Base-by-base conservation (phyloP, 1,140 invertebrate genomes). In the Teleopsis dalmanni region DNA sequence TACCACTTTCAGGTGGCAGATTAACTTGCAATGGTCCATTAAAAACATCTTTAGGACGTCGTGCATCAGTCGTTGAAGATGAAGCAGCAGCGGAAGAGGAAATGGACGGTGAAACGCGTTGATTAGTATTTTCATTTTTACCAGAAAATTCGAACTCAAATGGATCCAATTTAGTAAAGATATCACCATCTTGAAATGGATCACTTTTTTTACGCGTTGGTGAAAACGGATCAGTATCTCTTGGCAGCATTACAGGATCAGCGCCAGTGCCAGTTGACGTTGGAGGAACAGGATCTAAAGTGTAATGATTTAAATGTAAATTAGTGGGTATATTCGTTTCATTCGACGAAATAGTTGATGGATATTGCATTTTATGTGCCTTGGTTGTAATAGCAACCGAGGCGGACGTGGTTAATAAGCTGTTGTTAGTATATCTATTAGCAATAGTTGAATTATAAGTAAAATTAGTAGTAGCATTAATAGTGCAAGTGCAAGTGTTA, bases 151-250 rank as follows among this genome's bases (percentile, higher is more conserved):
- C 75, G 31, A 74, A 78, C 47, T 80, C 76, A 55, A 85, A 85
- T 9, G 82, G 81, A 62, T 84, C 82, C 44, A 72, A 62, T 58
- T 60, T 69, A 55, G 60, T 50, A 55, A 78, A 77, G 49, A 74
- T 84, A 58, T 69, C 65, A 22, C 47, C 83, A n/a, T 76, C 78
- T 62, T 85, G 80, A 65, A 85, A 85, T 13, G 82, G 82, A 54
- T 85, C 83, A 43, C 76, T 73, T 47, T 74, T 64, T 58, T 70
- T 68, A 29, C 65, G 62, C 10, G 65, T 67, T 0, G 67, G 67
- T 22, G 67, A 70, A 33, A 70, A 70, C 0, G 67, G 67, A 58
- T 70, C 67, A 10, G 67, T 70, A 18, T 70, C 67, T n/a, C 65
- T 53, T 1, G 65, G 65, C 54, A 69, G 42, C 47, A 69, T 56